Percentiles rank a stretch among this genome's conserved stretches.
Conservation (phyloP, 2,888 invertebrate species). For the Tachina fera region DNA sequence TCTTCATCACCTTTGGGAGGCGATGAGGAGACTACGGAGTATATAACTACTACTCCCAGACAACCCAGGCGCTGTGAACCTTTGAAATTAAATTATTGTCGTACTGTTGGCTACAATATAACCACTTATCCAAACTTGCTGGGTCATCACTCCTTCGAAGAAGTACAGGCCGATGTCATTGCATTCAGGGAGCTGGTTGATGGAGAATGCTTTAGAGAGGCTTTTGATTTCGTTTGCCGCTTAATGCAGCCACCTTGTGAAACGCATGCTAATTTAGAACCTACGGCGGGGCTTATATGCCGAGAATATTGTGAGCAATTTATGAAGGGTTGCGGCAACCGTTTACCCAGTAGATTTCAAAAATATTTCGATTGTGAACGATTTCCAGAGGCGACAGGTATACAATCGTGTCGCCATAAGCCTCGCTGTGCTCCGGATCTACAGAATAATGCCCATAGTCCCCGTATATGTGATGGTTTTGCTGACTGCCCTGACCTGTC, state of each 20-base stretch:
- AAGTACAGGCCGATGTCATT: constrained; percentile 90
- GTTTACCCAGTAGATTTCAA: constrained; percentile 88
- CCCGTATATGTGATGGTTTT: constrained; percentile 92
- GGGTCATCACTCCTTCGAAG: constrained; percentile 85
- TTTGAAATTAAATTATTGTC: constrained; percentile 88
- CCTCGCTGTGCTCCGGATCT: constrained; percentile 92
- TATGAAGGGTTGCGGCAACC: constrained; percentile 91
- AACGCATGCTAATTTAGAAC: constrained; percentile 85
- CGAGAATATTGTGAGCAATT: constrained; percentile 93
- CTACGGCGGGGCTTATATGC: constrained; percentile 84
- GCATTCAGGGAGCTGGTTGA: constrained; percentile 94
- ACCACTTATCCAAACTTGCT: constrained; percentile 92
- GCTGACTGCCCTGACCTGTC: constrained; percentile 93
- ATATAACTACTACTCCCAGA: constrained; percentile 83
- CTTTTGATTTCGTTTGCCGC: constrained; percentile 95
- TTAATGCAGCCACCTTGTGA: constrained; percentile 92
- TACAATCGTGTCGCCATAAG: constrained; percentile 89
- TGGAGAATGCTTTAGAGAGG: constrained; percentile 93
- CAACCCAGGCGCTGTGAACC: constrained; percentile 88
- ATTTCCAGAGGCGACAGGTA: constrained; percentile 91
- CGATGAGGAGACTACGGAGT: constrained; percentile 81
- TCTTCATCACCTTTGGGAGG: constrained; percentile 82
- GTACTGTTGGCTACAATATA: constrained; percentile 88
- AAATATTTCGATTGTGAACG: constrained; percentile 90
- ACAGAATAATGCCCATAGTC: constrained; percentile 89